These are phyloP conservation scores for Nephrocerus scutellatus DNA, from an alignment of 2,888 invertebrate species.

Conservation along the genomic window DNA sequence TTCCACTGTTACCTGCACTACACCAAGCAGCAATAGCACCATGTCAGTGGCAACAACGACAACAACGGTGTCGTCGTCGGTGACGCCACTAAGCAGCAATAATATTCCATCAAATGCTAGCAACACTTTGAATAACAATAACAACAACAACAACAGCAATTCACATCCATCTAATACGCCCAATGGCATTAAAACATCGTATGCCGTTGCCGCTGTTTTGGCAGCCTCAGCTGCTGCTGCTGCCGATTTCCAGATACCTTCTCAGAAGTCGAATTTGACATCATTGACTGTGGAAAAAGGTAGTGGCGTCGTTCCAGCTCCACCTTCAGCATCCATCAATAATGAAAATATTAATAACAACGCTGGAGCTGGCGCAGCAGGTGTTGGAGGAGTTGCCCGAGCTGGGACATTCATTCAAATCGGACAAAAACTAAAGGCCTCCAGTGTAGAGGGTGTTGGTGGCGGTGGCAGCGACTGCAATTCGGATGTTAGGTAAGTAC, in stretches of 20 bases:
- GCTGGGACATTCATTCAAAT: too few relatives aligned
- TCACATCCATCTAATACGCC: slow-evolving; percentile 24
- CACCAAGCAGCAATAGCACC: slow-evolving; percentile 21
- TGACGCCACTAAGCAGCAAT: background rate
- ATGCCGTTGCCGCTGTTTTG: slow-evolving; percentile 30
- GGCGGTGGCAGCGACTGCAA: slow-evolving; percentile 36
- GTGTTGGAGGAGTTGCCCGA: slow-evolving; percentile 11
- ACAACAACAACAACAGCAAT: slow-evolving; percentile 15
- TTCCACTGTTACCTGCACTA: slow-evolving; percentile 22
- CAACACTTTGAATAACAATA: background rate
- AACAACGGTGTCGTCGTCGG: slow-evolving; percentile 3
- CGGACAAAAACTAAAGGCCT: slow-evolving; percentile 44
- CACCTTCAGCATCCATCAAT: slow-evolving; percentile 11
- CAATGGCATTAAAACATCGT: slow-evolving; percentile 30
- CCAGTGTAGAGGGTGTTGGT: slow-evolving; percentile 40
- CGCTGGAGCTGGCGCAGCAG: slow-evolving; percentile 4
- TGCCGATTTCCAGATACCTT: too few relatives aligned
- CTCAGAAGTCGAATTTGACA: too few relatives aligned
- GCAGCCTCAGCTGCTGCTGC: slow-evolving; percentile 22
- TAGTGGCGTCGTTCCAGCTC: slow-evolving; percentile 14
- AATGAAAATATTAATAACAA: slow-evolving; percentile 10
- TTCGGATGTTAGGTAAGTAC: slow-evolving; percentile 41
- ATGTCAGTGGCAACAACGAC: slow-evolving; percentile 11
- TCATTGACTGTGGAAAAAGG: too few relatives aligned
- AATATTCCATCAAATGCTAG: background rate